A percentile compares a stretch with the other conserved stretches of the same genome.
Evolutionary conservation across 1,140 invertebrate species (phyloP).

Genomic region (Zophobas morio): DNA sequence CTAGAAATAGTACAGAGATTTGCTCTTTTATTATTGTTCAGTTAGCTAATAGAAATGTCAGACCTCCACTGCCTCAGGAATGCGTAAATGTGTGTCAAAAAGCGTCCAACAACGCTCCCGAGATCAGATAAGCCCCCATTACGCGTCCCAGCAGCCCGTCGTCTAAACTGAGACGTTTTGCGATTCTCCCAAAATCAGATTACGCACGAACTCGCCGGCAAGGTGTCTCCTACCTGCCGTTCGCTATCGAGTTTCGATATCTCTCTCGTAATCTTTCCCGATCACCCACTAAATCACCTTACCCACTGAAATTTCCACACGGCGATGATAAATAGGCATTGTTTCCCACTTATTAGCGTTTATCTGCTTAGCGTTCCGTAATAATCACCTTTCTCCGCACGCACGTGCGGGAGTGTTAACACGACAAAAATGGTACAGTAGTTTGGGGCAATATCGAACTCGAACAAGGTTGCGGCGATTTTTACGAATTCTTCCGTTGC

Average conservation of each 20-base stretch:
- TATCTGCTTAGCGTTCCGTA: slow-evolving; percentile 17
- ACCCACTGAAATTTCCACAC: slow-evolving; percentile 7
- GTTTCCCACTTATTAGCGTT: not conserved
- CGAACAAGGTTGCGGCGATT: slow-evolving; percentile 26
- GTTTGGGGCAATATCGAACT: slow-evolving; percentile 39
- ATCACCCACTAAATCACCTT: not conserved
- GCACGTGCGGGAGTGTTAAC: slow-evolving; percentile 33
- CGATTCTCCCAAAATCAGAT: slow-evolving; percentile 3
- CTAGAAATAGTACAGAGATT: no score
- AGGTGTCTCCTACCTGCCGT: slow-evolving; percentile 32
- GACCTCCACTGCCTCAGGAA: no score
- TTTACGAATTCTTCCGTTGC: slow-evolving; percentile 38
- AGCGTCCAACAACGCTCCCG: no score
- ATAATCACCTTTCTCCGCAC: slow-evolving; percentile 30
- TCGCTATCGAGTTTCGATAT: slow-evolving; percentile 19
- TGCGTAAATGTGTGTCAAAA: no score
- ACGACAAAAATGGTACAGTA: slow-evolving; percentile 11
- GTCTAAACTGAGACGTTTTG: no score
- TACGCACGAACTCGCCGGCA: slow-evolving; percentile 23
- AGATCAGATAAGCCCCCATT: no score
- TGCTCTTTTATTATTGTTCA: no score
- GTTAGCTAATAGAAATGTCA: no score
- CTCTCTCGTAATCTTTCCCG: not conserved
- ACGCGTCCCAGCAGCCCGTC: no score
- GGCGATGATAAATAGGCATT: slow-evolving; percentile 12